A percentile compares a stretch with the other conserved stretches of the same genome.
Evolutionary conservation across 2,113 vertebrate genomes (phyloP).

Genomic region (Dasyornis broadbenti): DNA sequence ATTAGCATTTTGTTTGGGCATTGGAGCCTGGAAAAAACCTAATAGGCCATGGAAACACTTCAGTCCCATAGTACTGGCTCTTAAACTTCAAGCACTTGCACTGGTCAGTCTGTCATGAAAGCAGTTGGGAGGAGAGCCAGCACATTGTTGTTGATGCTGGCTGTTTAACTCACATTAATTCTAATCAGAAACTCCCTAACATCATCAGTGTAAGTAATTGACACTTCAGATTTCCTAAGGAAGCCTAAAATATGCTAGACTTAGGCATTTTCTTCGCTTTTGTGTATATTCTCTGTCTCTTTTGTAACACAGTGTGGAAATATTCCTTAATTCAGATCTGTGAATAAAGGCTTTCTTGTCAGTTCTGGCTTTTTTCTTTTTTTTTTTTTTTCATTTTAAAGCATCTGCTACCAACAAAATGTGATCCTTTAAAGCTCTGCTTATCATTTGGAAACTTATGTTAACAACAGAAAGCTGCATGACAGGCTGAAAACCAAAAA

Average conservation of each 20-base stretch:
- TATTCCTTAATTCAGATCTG: neutral
- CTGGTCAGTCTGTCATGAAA: neutral
- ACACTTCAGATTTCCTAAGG: neutral
- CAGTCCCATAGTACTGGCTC: neutral
- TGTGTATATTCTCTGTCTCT: neutral
- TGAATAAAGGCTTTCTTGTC: neutral
- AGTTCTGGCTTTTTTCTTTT: neutral
- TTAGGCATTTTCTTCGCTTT: neutral
- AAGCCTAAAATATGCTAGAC: slow-evolving; percentile 24
- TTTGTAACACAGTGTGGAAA: neutral
- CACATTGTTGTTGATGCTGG: neutral
- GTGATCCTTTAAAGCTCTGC: neutral
- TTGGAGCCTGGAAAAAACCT: neutral
- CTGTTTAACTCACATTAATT: neutral
- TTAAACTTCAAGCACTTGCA: neutral
- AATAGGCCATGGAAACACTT: neutral
- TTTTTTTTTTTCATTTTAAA: neutral
- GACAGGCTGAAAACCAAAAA: slow-evolving; percentile 18
- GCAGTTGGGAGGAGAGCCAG: neutral
- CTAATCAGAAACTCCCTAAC: neutral
- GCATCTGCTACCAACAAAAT: neutral
- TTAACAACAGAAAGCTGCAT: neutral
- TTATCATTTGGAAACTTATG: neutral
- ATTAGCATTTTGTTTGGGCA: neutral
- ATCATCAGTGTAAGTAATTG: neutral